Base-by-base conservation (phyloP, 1,140 invertebrate species). In the Alviniconcha marisindica region DNA sequence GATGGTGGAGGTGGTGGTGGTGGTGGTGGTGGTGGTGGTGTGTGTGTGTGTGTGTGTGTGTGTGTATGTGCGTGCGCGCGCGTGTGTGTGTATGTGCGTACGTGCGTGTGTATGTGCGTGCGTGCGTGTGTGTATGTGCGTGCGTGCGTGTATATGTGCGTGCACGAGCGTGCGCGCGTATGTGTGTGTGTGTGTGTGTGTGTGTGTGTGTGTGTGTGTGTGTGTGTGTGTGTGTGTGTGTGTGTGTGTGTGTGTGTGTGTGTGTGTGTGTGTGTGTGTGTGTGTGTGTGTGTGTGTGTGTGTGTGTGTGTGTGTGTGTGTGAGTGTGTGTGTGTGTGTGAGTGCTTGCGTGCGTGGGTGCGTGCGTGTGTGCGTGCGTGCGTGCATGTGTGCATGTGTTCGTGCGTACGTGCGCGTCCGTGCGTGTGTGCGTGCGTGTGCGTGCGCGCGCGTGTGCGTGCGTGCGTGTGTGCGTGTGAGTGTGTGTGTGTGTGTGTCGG, bases 391-490 rank as follows among this genome's bases (percentile, higher is more conserved):
- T 66, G 60, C 28, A n/a, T 66, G 60, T 66, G 60, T 28, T 7
- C 28, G 60, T 66, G 60, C 60, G 60, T 66, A n/a, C 28, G 60
- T 28, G 60, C 28, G 60, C 28, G 60, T 31, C 10, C 28, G 60
- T 31, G 60, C n/a, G 60, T 66, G 60, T 66, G 60, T 66, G 60
- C n/a, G 60, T 66, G 60, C n/a, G 60, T 66, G 60, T 66, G 60
- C n/a, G 60, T 66, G 60, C n/a, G 60, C n/a, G 60, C n/a, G 60
- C n/a, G 60, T 66, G 60, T 66, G 60, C 28, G 60, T 66, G 60
- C n/a, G 60, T 66, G 60, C n/a, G 60, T 66, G 60, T 66, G 60
- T 66, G 60, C 28, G 60, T 66, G 60, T 66, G 60, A 5, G 60
- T 66, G 60, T 28, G 60, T 66, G 60, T 66, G 60, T 28, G 60